These are phyloP conservation scores for Apeltes quadracus DNA, from an alignment of 2,113 vertebrate genomes.

Conservation along the genomic window DNA sequence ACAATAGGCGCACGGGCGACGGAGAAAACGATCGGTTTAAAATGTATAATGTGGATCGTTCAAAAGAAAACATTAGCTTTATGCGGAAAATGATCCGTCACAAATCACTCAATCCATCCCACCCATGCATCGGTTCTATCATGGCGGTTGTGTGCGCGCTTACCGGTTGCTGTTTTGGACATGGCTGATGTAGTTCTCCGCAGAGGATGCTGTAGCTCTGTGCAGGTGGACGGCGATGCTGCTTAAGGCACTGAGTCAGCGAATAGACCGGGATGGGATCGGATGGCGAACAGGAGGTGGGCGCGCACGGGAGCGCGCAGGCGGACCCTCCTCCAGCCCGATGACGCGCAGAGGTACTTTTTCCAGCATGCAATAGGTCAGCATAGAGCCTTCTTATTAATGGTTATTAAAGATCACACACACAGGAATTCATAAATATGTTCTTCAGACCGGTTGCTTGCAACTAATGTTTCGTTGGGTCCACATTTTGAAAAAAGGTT, in stretches of 20 bases:
- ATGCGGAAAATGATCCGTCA: conserved; percentile 19
- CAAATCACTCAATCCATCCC: background rate
- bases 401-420: background rate
- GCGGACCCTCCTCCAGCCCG: conserved; percentile 58
- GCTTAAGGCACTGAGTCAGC: conserved; percentile 82
- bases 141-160: conserved; percentile 22
- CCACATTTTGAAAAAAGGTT: background rate
- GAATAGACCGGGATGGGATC: conserved; percentile 55
- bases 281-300: conserved; percentile 54
- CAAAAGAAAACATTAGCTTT: background rate
- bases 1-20: conserved; percentile 14
- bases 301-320: conserved; percentile 68
- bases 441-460: background rate
- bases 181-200: conserved; percentile 73
- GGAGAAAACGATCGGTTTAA: background rate
- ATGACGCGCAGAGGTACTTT: conserved; percentile 37
- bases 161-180: conserved; percentile 82
- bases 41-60: background rate
- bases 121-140: background rate
- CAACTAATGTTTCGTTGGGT: background rate
- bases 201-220: conserved; percentile 65
- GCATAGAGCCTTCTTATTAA: background rate
- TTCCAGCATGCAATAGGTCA: background rate
- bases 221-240: conserved; percentile 67
- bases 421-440: background rate